A percentile compares a stretch with the other conserved stretches of the same genome.
These are phyloP conservation scores for Aphelenchoides avenae DNA, from an alignment of 1,140 invertebrate genomes.

Conservation along the genomic window DNA sequence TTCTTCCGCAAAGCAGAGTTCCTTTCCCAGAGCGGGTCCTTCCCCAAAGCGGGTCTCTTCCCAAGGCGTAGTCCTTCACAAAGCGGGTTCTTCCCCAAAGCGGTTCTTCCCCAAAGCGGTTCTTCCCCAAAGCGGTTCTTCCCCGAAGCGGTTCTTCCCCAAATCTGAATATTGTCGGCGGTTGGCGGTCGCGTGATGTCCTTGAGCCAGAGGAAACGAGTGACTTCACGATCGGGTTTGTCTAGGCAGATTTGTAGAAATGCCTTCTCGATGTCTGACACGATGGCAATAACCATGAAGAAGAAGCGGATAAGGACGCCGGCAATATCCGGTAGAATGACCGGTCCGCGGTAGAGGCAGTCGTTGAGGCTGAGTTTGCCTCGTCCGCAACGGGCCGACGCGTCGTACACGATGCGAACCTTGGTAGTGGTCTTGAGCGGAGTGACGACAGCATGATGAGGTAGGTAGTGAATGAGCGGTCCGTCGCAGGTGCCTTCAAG, in stretches of 20 bases:
- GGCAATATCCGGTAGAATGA: constrained; percentile 1
- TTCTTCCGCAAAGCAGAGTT: too few species aligned
- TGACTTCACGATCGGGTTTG: constrained; percentile 12
- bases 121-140: too few species aligned
- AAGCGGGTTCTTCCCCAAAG: too few species aligned
- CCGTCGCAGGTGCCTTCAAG: too few species aligned
- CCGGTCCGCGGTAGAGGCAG: too few species aligned
- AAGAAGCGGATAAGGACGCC: not conserved
- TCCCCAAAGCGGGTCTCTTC: too few species aligned
- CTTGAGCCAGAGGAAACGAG: constrained; percentile 18
- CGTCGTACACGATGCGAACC: constrained; percentile 58
- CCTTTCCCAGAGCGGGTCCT: too few species aligned
- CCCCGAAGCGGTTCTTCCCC: too few species aligned
- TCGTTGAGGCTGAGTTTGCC: constrained; percentile 6
- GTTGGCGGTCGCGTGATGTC: constrained; percentile 1
- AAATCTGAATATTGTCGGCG: constrained; percentile 6
- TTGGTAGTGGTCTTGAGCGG: constrained; percentile 48
- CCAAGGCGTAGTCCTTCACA: too few species aligned
- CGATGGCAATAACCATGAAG: not conserved
- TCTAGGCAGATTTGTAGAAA: constrained; percentile 21
- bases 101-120: too few species aligned
- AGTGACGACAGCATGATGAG: constrained; percentile 60
- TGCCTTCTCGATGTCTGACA: constrained; percentile 16
- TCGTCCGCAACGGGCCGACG: too few species aligned
- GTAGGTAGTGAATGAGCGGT: constrained; percentile 62